Base-by-base conservation (phyloP, 2,888 invertebrate genomes). In the Sylvicola cinctus region DNA sequence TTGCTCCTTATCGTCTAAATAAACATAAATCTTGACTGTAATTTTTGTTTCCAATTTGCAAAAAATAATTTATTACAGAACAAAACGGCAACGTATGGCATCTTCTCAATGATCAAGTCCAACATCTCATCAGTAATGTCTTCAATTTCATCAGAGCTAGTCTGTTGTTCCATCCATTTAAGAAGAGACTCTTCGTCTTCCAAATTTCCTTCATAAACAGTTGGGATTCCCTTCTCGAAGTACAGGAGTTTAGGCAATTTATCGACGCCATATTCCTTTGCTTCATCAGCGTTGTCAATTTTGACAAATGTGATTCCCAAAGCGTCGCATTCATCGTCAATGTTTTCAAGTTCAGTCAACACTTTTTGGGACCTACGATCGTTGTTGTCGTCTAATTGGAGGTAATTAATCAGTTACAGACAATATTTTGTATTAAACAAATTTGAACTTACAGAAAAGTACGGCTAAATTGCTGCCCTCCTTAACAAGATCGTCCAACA, bases 61-160 rank as follows among this genome's bases (percentile, higher is more conserved):
- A 34, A 30, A 44, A 41, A 41, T 44, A 43, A 8, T 25, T 49
- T 68, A 79, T 77, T 68, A 87, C 88, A 88, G 63, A 88, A 90
- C 45, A 90, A 62, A 35, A 85, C 88, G 32, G 87, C 88, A 43
- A 90, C 83, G 52, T 80, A 75, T 6, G 74, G 75, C 74, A 83
- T 80, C 62, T 81, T 83, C 39, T 75, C 76, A 45, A 90, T 77
- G 43, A 90, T 74, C 50, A 84, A 66, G 52, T 87, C 87, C 41
- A 90, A 63, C 85, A 90, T 87, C 65, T 90, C 87, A 54, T 88
- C 85, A 13, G 87, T 90, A 36, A 90, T 77, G 49, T 90, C 88
- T 61, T 90, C 88, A 45, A 90, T 90, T 62, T 88, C 84, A 54
- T 90, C 88, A 45, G 70, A 76, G 45, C 79, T 81, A 29, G 73